Conservation (phyloP, 1,140 invertebrate genomes). For the Aphelenchoides avenae region DNA sequence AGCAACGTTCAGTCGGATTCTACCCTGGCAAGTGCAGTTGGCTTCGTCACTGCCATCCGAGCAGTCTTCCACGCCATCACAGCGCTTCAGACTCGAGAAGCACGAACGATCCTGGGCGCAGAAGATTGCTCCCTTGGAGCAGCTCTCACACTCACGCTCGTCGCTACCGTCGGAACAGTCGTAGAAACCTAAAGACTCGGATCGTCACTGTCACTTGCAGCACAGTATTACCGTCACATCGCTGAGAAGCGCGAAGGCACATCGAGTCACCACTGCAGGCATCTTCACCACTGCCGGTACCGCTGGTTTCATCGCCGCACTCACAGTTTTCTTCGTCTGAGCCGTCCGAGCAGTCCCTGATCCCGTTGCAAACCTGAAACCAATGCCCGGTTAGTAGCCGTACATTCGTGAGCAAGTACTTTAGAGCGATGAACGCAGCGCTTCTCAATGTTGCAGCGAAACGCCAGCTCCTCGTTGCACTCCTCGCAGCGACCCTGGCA, state of each 20-base stretch:
- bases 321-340: slow-evolving; percentile 36
- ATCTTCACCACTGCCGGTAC: too few relatives aligned
- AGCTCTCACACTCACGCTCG: slow-evolving; percentile 14
- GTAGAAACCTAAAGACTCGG: slow-evolving; percentile 66
- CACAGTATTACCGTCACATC: too few relatives aligned
- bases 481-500: slow-evolving; percentile 32
- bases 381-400: too few relatives aligned
- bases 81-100: slow-evolving; percentile 18
- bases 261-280: too few relatives aligned
- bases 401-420: too few relatives aligned
- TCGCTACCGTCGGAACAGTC: slow-evolving; percentile 25
- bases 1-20: too few relatives aligned
- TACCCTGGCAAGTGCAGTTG: slow-evolving; percentile 24
- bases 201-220: too few relatives aligned
- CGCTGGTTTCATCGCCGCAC: slow-evolving; percentile 66
- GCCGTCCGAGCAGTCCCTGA: slow-evolving; percentile 26
- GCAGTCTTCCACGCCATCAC: slow-evolving; percentile 34
- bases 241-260: too few relatives aligned
- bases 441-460: slow-evolving; percentile 7
- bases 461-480: slow-evolving; percentile 27
- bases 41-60: slow-evolving; percentile 35
- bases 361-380: slow-evolving; percentile 39
- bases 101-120: slow-evolving; percentile 29
- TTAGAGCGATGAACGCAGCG: too few relatives aligned
- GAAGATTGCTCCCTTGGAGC: slow-evolving; percentile 17